These are phyloP conservation scores for Anodontia alba DNA, from an alignment of 2,888 invertebrate genomes.

Conservation along the genomic window DNA sequence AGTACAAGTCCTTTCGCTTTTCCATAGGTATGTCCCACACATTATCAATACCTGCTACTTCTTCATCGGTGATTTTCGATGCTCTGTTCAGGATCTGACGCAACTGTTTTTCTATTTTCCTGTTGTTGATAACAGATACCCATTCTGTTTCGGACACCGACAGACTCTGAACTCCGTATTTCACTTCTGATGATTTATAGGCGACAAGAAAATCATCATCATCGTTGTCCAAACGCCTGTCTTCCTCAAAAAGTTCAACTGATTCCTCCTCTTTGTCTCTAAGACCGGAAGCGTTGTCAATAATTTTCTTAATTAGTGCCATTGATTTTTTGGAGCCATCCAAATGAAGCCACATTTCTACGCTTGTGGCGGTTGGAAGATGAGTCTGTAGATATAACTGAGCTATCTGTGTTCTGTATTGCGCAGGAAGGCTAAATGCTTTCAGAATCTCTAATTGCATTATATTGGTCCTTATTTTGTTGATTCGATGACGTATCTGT, in stretches of 20 bases:
- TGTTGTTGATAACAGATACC: conserved; percentile 28
- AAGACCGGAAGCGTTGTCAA: neutral
- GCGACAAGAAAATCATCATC: conserved; percentile 23
- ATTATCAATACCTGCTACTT: conserved; percentile 57
- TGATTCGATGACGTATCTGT: too few species aligned
- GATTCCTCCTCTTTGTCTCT: conserved; percentile 17
- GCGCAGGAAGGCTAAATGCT: neutral
- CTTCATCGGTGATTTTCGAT: conserved; percentile 60
- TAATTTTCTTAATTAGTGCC: neutral
- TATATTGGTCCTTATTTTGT: neutral
- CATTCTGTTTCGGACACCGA: conserved; percentile 23
- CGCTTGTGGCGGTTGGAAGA: neutral
- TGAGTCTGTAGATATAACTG: neutral
- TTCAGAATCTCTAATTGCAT: neutral
- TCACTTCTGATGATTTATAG: neutral
- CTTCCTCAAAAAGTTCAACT: conserved; percentile 54
- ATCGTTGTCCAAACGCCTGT: conserved; percentile 44
- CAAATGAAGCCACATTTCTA: neutral
- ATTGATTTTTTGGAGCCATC: neutral
- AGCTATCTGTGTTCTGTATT: neutral
- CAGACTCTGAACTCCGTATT: neutral
- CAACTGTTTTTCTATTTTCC: conserved; percentile 37
- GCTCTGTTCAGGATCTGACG: conserved; percentile 25
- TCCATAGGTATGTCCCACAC: conserved; percentile 71
- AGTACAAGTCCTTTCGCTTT: conserved; percentile 85